Conservation (phyloP, 30 jellyfish, hydroid and myxozoan genomes). For the Hydra vulgaris region DNA sequence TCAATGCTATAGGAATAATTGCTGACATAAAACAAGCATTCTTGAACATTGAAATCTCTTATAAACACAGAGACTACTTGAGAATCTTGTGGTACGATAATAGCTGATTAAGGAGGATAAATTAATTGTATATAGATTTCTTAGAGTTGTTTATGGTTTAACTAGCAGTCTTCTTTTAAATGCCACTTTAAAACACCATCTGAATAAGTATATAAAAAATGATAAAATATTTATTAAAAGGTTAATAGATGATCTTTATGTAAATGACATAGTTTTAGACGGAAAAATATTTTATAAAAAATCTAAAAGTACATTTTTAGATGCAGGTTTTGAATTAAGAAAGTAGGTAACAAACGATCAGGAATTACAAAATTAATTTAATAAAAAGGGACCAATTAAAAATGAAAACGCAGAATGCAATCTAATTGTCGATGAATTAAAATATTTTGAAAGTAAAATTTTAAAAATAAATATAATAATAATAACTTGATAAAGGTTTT, state of each 20-base stretch:
- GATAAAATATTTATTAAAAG: not conserved
- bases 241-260: not conserved
- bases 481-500: not conserved
- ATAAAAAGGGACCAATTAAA: not conserved
- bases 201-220: not conserved
- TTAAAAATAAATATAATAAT: not conserved
- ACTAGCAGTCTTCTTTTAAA: not conserved
- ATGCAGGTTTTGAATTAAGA: not conserved
- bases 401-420: too few relatives aligned
- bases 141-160: constrained; percentile 6
- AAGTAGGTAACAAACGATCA: not conserved
- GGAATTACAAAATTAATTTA: not conserved
- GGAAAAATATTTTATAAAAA: constrained; percentile 9
- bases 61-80: not conserved
- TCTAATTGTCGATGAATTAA: too few relatives aligned
- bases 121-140: too few relatives aligned
- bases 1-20: too few relatives aligned
- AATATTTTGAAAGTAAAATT: too few relatives aligned
- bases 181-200: not conserved
- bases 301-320: not conserved
- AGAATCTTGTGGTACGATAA: constrained; percentile 9
- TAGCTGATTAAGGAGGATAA: not conserved
- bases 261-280: not conserved
- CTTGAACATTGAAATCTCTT: too few relatives aligned
- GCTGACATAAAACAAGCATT: too few relatives aligned